Conservation (phyloP, 2,113 vertebrate species). For the Melanocharis versteri region DNA sequence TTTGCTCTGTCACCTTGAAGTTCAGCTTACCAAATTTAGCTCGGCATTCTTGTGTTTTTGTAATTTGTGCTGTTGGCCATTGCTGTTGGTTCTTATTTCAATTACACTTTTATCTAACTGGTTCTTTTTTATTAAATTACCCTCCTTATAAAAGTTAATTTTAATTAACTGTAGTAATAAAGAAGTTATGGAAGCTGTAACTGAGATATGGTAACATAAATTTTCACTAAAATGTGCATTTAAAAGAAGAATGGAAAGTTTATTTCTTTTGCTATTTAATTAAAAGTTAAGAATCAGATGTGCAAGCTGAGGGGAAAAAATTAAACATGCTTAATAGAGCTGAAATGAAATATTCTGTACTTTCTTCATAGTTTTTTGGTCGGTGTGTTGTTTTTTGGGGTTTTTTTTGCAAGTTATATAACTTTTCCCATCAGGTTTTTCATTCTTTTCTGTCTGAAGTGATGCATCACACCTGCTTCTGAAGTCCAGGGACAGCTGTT, state of each 20-base stretch:
- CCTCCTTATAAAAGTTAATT: slow-evolving; percentile 10
- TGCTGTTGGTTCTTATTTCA: background rate
- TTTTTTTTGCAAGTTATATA: background rate
- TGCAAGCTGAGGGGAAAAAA: background rate
- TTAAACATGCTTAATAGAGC: background rate
- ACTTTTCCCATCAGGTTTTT: background rate
- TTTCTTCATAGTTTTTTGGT: background rate
- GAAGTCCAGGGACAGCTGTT: background rate
- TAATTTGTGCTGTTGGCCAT: slow-evolving; percentile 18
- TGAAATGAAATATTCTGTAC: background rate
- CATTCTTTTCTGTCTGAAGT: background rate
- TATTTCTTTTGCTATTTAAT: slow-evolving; percentile 20
- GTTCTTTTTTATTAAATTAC: slow-evolving; percentile 9
- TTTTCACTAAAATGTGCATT: background rate
- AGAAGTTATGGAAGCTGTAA: slow-evolving; percentile 19
- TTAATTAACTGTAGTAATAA: slow-evolving; percentile 39
- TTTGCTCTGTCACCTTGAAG: slow-evolving; percentile 44
- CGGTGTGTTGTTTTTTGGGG: background rate
- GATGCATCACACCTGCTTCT: slow-evolving; percentile 25
- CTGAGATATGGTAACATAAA: background rate
- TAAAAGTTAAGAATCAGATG: background rate
- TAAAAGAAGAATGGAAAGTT: slow-evolving; percentile 6
- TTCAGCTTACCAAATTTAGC: slow-evolving; percentile 7
- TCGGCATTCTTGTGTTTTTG: background rate
- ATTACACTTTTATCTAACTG: background rate